Evolutionary conservation across 2,113 vertebrate genomes (phyloP), one percentile per base, ranked within the genome.

Genomic region (Chaenocephalus aceratus): DNA sequence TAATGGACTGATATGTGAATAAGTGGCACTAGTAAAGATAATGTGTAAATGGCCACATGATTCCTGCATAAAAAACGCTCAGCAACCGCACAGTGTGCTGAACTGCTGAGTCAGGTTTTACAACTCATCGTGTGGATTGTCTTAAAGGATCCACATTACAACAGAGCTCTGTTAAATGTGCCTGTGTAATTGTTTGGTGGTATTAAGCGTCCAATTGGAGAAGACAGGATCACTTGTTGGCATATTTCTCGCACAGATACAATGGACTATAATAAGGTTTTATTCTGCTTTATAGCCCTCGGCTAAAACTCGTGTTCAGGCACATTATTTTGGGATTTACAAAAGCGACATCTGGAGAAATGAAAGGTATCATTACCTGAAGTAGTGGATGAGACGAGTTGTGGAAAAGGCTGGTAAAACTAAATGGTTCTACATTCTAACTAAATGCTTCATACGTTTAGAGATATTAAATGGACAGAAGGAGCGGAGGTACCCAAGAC

Each of bases 91-190:
- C 46, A 41, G 72, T 14, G 46, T 76, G 77, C 79, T 82, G 77
- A 78, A 82, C 54, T 75, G 89, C 85, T 83, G 14, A 63, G 86
- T 87, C 89, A 88, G 81, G 45, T 69, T 75, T 79, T 59, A 23
- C 53, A 72, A 84, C 77, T 84, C 53, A 52, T 74, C 18, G 75
- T 80, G 86, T 86, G 81, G 79, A 88, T 71, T 77, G 75, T 77
- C 66, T 76, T 86, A 70, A 72, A 84, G 69, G 46, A 78, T 77
- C 79, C 70, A 53, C 59, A 56, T 64, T 54, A 69, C 85, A 79
- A 84, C 75, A 58, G 57, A 83, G 72, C 60, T 51, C 30, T 23
- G 67, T 9, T 83, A 34, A 82, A 82, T 79, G 44, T 54, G 62
- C 45, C 46, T 34, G 57, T 49, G 53, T 59, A 12, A 45, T 65